Base-by-base conservation (phyloP, 2,888 invertebrate genomes). In the Trissolcus brochymenae region DNA sequence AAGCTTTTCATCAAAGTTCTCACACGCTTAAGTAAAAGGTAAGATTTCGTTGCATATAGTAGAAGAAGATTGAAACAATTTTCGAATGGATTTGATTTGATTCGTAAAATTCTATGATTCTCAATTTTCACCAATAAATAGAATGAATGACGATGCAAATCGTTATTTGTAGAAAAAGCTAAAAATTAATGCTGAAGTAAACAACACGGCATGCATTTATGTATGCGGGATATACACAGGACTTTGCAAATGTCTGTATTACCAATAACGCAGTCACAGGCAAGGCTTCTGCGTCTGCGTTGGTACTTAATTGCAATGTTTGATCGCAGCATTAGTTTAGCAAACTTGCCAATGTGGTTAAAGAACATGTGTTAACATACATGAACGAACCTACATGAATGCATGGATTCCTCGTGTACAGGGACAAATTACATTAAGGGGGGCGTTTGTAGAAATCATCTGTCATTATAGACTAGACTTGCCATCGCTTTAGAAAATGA, bases 251-350 rank as follows among this genome's bases (percentile, higher is more conserved):
- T 68, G 72, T 67, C 65, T 67, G 66, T 62, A 73, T 70, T 73
- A 73, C 66, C 76, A 66, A 79, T 73, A 76, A 68, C 61, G 29
- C 73, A 62, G 72, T 76, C 76, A 80, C 80, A 82, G 79, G 80
- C 70, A 80, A 74, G 46, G 56, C 61, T 9, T 35, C 9, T 35
- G 35, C 35, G 35, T 35, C 35, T 65, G 71, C 72, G 79, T 75
- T 79, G 68, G 81, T 82, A 84, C 83, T 85, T 85, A 84, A 85
- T 85, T 84, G 82, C 79, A 81, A 74, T 82, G 81, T 85, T 84
- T 84, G 81, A 83, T 83, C 82, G 81, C 60, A 57, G 76, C 80
- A 80, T 82, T 81, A 81, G 81, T 79, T 80, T 60, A 75, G 79
- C 80, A 82, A 81, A 82, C 82, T 80, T 78, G 71, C 61, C 78